Evolutionary conservation across 2,113 vertebrate species (phyloP), one percentile per base, ranked within the genome.

Genomic region (Notiomystis cincta): DNA sequence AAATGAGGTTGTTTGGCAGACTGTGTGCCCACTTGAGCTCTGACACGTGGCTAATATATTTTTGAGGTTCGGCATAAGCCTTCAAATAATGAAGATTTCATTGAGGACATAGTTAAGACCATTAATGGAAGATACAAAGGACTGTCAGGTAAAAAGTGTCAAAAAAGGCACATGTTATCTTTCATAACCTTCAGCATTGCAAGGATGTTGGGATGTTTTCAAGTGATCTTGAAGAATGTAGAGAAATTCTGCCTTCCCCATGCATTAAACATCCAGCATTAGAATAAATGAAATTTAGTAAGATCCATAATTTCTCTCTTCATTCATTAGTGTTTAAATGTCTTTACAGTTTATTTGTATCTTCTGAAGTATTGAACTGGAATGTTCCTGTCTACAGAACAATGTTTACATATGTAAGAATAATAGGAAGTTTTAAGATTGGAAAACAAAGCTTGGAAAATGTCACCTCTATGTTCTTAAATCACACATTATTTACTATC

Each of bases 51-150:
- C 4, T 91, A 15, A 92, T 92, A 5, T 75, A 12, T 79, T 91
- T 91, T 95, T 84, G 60, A 99, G 99, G 99, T 99, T 92, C 98
- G 98, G 16, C 93, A 98, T 60, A 99, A 99, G 95, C 98, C 98
- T 57, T 97, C 98, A 24, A 98, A 96, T 77, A 96, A 92, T 4
- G 98, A 99, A 37, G 97, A 97, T 69, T 98, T 98, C 67, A 98
- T 98, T 45, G 98, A 98, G 82, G 98, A 99, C 78, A 98, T 99
- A 31, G 98, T 98, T 17, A 98, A 98, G 69, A 93, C 98, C 82
- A 99, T 99, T 92, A 99, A 98, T 73, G 98, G 96, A 90, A 98
- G 97, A 98, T 99, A 99, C 98, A 98, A 98, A 96, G 98, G 98
- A 50, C 98, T 99, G 70, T 99, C 99, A 98, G 99, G 99, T 99